These are phyloP conservation scores for Cydia pomonella DNA, from an alignment of 1,140 invertebrate species.

Conservation along the genomic window DNA sequence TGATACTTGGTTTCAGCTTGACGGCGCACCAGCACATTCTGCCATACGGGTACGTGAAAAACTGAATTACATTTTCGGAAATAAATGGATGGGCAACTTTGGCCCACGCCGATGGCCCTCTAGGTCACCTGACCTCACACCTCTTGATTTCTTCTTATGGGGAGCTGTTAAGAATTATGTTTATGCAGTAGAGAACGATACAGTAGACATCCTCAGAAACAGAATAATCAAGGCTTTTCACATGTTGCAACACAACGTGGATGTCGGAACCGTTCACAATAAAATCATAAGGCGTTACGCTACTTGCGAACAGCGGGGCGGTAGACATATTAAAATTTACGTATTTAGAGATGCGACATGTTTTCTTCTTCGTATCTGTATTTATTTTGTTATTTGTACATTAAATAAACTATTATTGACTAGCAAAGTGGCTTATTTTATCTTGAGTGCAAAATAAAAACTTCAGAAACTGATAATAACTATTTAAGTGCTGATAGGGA, in stretches of 20 bases:
- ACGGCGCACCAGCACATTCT: constrained; percentile 19
- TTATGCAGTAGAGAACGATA: too few relatives aligned
- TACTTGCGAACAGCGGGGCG: neutral
- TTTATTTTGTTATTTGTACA: neutral
- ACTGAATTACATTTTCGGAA: constrained; percentile 16
- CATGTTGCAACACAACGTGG: neutral
- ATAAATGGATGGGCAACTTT: constrained; percentile 38
- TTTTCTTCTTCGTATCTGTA: neutral
- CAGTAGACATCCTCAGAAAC: too few relatives aligned
- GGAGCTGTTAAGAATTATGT: too few relatives aligned
- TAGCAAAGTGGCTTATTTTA: too few relatives aligned
- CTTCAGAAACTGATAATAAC: too few relatives aligned
- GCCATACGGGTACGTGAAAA: neutral
- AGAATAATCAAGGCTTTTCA: neutral
- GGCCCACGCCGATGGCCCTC: too few relatives aligned
- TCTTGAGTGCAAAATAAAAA: too few relatives aligned
- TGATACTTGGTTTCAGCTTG: too few relatives aligned
- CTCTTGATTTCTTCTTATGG: too few relatives aligned
- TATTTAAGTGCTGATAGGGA: too few relatives aligned
- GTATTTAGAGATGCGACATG: neutral
- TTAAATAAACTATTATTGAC: constrained; percentile 2
- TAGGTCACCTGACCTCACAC: too few relatives aligned
- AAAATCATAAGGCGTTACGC: neutral
- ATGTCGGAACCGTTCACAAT: neutral
- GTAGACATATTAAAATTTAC: too few relatives aligned